phyloP scores from a whole-genome alignment of 2,113 vertebrate genomes.

The Ascaphus truei region DNA sequence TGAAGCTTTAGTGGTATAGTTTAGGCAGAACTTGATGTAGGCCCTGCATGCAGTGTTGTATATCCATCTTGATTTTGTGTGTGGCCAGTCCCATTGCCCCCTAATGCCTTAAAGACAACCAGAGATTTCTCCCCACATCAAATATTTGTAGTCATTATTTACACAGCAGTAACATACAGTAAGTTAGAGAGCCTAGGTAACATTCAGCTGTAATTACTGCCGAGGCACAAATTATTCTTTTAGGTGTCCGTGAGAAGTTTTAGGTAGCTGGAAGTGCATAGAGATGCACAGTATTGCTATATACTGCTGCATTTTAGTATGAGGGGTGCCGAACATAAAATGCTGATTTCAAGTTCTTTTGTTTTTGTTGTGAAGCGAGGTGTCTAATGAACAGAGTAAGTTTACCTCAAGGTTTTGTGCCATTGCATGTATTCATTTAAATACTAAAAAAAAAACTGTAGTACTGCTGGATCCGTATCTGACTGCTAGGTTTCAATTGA shows the following conservation, averaged over 20 bases:
- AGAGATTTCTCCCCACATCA: no score
- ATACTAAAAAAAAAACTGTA: constrained; percentile 82
- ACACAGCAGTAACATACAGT: no score
- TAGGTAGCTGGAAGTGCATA: neutral
- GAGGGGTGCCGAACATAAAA: neutral
- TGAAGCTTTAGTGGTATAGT: neutral
- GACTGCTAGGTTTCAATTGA: constrained; percentile 99
- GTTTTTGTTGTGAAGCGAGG: constrained; percentile 40
- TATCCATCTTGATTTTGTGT: no score
- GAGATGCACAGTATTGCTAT: neutral
- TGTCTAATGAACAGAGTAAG: constrained; percentile 40
- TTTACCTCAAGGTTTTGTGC: constrained; percentile 64
- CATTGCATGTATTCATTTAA: constrained; percentile 86
- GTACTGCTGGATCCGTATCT: constrained; percentile 97
- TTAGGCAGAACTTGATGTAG: no score
- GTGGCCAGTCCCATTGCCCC: no score
- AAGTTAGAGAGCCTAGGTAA: no score
- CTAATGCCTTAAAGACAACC: no score
- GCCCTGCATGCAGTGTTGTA: no score
- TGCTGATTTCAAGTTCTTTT: constrained; percentile 44
- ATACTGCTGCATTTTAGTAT: neutral
- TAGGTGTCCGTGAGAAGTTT: no score
- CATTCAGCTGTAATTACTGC: no score
- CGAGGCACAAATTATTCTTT: no score
- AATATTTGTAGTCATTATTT: no score